These are phyloP conservation scores for Lampris incognitus DNA, from an alignment of 2,113 vertebrate species.

Conservation along the genomic window DNA sequence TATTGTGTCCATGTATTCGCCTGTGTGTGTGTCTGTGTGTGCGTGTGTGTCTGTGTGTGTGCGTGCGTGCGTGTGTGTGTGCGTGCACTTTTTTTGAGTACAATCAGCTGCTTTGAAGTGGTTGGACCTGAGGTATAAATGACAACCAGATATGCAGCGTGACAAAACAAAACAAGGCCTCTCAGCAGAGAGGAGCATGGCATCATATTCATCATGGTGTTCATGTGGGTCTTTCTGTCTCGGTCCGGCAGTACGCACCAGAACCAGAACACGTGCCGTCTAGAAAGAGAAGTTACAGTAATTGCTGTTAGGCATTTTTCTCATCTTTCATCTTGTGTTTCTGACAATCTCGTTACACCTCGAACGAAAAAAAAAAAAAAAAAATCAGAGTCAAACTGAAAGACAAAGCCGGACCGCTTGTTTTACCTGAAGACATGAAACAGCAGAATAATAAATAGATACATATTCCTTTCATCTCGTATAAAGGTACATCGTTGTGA, in stretches of 20 bases:
- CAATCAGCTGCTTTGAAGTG: constrained; percentile 83
- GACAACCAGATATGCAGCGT: constrained; percentile 79
- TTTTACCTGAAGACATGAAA: constrained; percentile 66
- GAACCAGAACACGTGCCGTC: constrained; percentile 43
- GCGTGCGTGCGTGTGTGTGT: constrained; percentile 55
- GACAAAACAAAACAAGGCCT: constrained; percentile 35
- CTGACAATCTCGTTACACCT: constrained; percentile 68
- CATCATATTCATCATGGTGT: constrained; percentile 32
- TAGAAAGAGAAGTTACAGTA: constrained; percentile 76
- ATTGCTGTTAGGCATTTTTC: constrained; percentile 62
- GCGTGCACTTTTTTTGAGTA: constrained; percentile 67
- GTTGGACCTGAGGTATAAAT: constrained; percentile 83
- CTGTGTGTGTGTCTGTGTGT: constrained; percentile 19
- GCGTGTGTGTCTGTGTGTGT: constrained; percentile 47
- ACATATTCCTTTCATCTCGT: constrained; percentile 62
- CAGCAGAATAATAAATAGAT: constrained; percentile 74
- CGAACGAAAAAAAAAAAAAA: constrained; percentile 42
- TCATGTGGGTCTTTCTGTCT: constrained; percentile 53
- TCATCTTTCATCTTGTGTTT: constrained; percentile 42
- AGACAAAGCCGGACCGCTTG: constrained; percentile 34
- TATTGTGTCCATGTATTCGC: not conserved
- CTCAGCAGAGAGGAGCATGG: constrained; percentile 57
- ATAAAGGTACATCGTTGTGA: constrained; percentile 68
- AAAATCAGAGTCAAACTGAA: constrained; percentile 31
- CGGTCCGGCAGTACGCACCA: constrained; percentile 35